phyloP scores from a whole-genome alignment of 1,140 invertebrate species.

The Venustaconcha ellipsiformis region DNA sequence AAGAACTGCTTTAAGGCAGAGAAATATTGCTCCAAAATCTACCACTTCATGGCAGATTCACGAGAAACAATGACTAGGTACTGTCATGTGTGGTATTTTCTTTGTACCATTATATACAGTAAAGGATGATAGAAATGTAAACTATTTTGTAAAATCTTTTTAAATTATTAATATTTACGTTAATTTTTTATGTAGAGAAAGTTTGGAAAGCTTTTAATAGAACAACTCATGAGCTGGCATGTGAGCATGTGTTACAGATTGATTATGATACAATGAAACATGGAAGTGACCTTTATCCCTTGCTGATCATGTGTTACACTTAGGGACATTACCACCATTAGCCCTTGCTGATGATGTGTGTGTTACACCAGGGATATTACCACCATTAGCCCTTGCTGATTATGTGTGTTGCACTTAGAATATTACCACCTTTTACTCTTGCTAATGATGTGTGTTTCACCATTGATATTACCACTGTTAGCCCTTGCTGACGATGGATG shows the following conservation, averaged over 20 bases:
- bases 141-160: neutral
- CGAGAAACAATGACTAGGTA: conserved; percentile 82
- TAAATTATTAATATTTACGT: neutral
- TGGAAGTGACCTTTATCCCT: no score
- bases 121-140: neutral
- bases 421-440: no score
- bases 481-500: no score
- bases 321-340: no score
- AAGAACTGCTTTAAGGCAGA: conserved; percentile 78
- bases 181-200: neutral
- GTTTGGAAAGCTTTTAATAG: neutral
- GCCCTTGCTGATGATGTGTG: no score
- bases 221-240: neutral
- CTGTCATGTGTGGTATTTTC: conserved; percentile 63
- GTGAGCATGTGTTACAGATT: neutral
- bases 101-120: neutral
- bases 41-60: conserved; percentile 85
- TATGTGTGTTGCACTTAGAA: no score
- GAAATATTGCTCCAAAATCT: conserved; percentile 80
- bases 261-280: neutral
- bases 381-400: no score
- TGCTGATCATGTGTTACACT: no score
- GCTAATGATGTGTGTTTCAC: no score
- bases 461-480: no score
- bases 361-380: no score